phyloP scores from a whole-genome alignment of 37 sponge, comb jelly and placozoan species.

The Amphimedon queenslandica region DNA sequence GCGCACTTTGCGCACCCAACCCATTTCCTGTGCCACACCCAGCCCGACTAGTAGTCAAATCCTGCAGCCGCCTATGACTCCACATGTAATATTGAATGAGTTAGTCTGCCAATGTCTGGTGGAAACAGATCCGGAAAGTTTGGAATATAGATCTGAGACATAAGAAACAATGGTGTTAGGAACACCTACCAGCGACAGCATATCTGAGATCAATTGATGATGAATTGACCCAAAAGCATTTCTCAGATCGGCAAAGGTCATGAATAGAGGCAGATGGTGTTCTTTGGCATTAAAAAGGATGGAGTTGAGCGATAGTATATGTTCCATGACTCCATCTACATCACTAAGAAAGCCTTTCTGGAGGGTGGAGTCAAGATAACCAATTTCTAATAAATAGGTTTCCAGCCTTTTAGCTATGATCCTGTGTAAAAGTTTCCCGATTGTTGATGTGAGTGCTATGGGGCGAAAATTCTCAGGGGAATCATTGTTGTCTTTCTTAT shows the following conservation, averaged over 20 bases:
- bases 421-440: constrained; percentile 22
- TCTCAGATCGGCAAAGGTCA: constrained; percentile 26
- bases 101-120: constrained; percentile 21
- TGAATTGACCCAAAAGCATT: constrained; percentile 48
- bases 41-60: too few relatives aligned
- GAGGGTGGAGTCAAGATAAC: not conserved
- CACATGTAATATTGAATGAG: too few relatives aligned
- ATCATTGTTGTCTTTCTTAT: not conserved
- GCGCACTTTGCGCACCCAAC: too few relatives aligned
- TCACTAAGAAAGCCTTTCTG: constrained; percentile 26
- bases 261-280: constrained; percentile 1
- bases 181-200: constrained; percentile 1
- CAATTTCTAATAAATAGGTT: not conserved
- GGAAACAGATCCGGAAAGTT: constrained; percentile 12
- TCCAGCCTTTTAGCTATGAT: constrained; percentile 18
- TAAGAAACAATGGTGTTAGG: constrained; percentile 1
- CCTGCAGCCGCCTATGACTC: too few relatives aligned
- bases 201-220: constrained; percentile 8
- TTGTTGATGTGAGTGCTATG: constrained; percentile 18
- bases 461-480: constrained; percentile 10
- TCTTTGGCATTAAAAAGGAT: constrained; percentile 30
- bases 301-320: constrained; percentile 21
- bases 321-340: constrained; percentile 26
- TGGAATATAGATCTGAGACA: not conserved
- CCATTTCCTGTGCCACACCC: too few relatives aligned